Conservation (phyloP, 2,113 vertebrate genomes). For the Leiothrix lutea region DNA sequence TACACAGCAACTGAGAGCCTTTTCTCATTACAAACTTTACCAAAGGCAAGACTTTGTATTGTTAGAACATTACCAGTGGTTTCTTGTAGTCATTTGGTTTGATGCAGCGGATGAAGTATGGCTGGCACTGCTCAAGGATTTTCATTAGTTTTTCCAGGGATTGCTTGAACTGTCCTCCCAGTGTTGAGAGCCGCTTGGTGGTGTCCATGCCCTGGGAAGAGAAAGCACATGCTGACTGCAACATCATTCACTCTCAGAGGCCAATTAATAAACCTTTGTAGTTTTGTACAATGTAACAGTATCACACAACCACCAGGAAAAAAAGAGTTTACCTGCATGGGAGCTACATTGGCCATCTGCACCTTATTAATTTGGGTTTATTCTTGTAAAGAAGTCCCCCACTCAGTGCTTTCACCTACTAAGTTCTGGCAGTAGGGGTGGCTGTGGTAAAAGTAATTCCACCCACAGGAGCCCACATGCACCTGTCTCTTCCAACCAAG, state of each 20-base stretch:
- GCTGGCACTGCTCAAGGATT: conserved; percentile 87
- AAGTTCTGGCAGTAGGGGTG: neutral
- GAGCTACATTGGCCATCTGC: neutral
- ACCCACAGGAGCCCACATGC: neutral
- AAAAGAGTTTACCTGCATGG: neutral
- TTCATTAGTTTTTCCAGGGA: conserved; percentile 96
- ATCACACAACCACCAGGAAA: neutral
- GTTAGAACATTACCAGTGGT: conserved; percentile 81
- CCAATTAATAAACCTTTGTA: neutral
- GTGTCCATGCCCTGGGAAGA: conserved; percentile 73
- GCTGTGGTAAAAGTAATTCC: neutral
- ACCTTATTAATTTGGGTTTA: neutral
- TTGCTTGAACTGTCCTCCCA: conserved; percentile 90
- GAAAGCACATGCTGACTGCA: neutral
- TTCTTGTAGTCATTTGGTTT: conserved; percentile 97
- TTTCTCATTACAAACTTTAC: neutral
- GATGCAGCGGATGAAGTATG: conserved; percentile 95
- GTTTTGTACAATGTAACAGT: neutral
- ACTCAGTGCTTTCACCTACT: neutral
- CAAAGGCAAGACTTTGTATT: neutral
- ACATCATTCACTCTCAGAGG: neutral
- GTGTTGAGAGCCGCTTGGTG: conserved; percentile 80
- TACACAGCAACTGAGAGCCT: neutral
- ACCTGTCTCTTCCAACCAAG: neutral
- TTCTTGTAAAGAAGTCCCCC: neutral